Percentiles rank a stretch among this genome's conserved stretches.
Conservation (phyloP, 30 jellyfish, hydroid and myxozoan species). For the Nemopilema nomurai region DNA sequence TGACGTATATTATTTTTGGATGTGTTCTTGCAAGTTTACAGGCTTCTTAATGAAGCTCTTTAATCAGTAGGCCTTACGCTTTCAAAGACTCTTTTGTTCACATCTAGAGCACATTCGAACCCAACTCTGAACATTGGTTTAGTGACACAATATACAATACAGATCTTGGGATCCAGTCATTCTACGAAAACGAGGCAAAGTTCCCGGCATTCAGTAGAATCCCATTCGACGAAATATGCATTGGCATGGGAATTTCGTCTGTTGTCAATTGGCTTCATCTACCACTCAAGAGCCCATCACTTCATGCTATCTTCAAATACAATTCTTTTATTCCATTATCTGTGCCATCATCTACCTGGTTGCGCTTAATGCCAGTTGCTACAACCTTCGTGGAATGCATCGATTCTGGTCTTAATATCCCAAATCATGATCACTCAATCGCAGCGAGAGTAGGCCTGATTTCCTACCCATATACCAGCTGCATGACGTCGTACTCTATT, state of each 20-base stretch:
- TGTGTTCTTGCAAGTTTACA: background rate
- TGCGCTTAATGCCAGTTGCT: background rate
- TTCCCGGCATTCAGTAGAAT: constrained; percentile 18
- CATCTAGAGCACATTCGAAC: constrained; percentile 4
- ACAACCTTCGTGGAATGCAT: constrained; percentile 4
- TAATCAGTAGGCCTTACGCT: background rate
- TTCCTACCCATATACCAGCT: too few relatives aligned
- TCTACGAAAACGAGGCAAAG: constrained; percentile 28
- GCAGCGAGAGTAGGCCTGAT: constrained; percentile 1
- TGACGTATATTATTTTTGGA: too few relatives aligned
- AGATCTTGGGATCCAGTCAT: constrained; percentile 20
- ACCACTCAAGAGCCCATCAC: constrained; percentile 4
- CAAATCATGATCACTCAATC: background rate
- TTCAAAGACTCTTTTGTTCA: background rate
- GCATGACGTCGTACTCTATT: too few relatives aligned
- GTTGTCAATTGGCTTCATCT: constrained; percentile 9
- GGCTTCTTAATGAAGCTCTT: background rate
- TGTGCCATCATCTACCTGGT: background rate
- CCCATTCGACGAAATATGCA: constrained; percentile 9
- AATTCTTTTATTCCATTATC: background rate
- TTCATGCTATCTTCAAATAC: constrained; percentile 6
- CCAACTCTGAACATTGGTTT: constrained; percentile 9
- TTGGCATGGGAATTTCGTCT: constrained; percentile 6
- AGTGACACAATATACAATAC: background rate
- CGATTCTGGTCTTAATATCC: constrained; percentile 6